Percentiles rank a stretch among this genome's conserved stretches.
Evolutionary conservation across 2,888 invertebrate genomes (phyloP).

Genomic region (Macrostomum cliftonense): DNA sequence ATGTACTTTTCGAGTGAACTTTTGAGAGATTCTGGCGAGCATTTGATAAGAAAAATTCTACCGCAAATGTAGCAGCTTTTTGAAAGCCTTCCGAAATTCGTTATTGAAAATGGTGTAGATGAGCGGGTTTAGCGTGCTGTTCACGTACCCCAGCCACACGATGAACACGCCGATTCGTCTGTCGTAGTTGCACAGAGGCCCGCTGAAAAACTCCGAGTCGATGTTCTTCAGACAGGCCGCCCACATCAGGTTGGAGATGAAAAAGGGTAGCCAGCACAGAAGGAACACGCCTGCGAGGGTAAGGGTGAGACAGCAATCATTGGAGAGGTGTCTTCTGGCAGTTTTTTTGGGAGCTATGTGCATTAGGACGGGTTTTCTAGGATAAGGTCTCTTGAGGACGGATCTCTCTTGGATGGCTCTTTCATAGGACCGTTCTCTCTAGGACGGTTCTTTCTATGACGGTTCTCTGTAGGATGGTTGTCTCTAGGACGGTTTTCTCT

Average conservation of each 20-base stretch:
- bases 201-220: slow-evolving; percentile 8
- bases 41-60: too few relatives aligned
- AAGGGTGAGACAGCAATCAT: not conserved
- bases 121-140: slow-evolving; percentile 57
- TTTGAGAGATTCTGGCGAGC: too few relatives aligned
- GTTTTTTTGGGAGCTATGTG: too few relatives aligned
- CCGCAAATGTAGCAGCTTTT: slow-evolving; percentile 52
- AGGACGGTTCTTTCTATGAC: too few relatives aligned
- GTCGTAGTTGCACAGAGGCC: slow-evolving; percentile 15
- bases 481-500: too few relatives aligned
- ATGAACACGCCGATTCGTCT: slow-evolving; percentile 41
- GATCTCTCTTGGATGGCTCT: too few relatives aligned
- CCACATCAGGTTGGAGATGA: slow-evolving; percentile 90
- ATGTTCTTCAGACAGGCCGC: slow-evolving; percentile 67
- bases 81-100: slow-evolving; percentile 92
- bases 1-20: too few relatives aligned
- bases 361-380: too few relatives aligned
- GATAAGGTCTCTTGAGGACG: too few relatives aligned
- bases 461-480: too few relatives aligned
- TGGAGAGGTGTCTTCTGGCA: slow-evolving; percentile 14
- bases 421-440: too few relatives aligned
- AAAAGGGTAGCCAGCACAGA: slow-evolving; percentile 96
- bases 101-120: slow-evolving; percentile 37
- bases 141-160: slow-evolving; percentile 95
- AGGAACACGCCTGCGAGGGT: slow-evolving; percentile 73